Conservation (phyloP, 1,140 invertebrate species). For the Conus ventricosus region DNA sequence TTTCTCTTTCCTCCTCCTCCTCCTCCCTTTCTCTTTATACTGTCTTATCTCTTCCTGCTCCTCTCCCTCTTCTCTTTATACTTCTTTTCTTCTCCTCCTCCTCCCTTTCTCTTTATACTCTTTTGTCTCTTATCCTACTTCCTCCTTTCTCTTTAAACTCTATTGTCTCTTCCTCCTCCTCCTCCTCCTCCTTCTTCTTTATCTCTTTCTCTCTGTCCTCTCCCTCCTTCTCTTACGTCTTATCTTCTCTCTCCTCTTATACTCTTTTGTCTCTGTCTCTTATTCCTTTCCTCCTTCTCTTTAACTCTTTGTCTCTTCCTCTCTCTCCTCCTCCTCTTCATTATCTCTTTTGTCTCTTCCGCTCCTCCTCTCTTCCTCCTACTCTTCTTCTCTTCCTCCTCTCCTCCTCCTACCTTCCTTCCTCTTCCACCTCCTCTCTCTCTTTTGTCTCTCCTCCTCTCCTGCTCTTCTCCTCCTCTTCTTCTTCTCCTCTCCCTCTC, state of each 20-base stretch:
- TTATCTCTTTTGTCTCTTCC: neutral
- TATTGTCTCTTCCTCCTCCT: neutral
- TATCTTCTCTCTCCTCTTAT: neutral
- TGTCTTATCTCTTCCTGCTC: neutral
- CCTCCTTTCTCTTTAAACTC: neutral
- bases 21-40: no score
- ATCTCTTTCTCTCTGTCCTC: neutral
- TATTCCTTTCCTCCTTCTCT: neutral
- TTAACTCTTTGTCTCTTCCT: neutral
- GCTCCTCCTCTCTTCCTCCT: neutral
- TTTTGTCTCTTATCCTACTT: neutral
- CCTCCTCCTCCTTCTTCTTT: neutral
- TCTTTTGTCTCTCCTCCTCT: no score
- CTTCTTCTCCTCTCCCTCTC: neutral
- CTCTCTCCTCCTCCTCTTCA: neutral
- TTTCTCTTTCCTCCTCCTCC: neutral
- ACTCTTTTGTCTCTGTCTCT: neutral
- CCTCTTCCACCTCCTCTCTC: no score
- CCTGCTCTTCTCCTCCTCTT: neutral
- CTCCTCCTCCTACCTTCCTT: neutral
- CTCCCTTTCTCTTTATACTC: neutral
- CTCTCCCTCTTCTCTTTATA: neutral
- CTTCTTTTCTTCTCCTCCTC: neutral
- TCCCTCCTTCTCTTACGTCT: neutral
- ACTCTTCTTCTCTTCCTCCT: neutral